Conservation (phyloP, 2,888 invertebrate genomes). For the Cryptophagus acutangulus region DNA sequence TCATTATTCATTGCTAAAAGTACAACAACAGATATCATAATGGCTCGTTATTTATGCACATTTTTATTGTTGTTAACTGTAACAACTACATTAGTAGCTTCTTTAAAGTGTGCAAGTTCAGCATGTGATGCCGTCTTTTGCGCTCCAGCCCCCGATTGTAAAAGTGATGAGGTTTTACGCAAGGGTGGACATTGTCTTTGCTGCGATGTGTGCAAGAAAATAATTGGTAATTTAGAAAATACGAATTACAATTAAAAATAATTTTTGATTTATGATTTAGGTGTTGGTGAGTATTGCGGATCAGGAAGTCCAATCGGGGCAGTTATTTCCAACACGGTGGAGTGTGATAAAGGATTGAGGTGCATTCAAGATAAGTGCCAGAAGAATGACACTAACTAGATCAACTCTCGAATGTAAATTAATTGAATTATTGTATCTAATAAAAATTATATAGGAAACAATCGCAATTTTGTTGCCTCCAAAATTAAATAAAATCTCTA, state of each 20-base stretch:
- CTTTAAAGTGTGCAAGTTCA: constrained; percentile 12
- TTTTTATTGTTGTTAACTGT: too few relatives aligned
- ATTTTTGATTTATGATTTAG: too few relatives aligned
- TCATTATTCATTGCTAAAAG: too few relatives aligned
- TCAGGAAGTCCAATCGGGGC: constrained; percentile 15
- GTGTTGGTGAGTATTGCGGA: constrained; percentile 15
- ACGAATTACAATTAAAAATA: too few relatives aligned
- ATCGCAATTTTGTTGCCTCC: too few relatives aligned
- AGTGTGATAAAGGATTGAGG: constrained; percentile 12
- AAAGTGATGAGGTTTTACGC: constrained; percentile 3
- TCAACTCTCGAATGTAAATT: too few relatives aligned
- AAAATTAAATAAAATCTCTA: too few relatives aligned
- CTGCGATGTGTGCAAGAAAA: constrained; percentile 14
- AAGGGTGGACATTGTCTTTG: constrained; percentile 14
- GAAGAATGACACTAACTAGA: too few relatives aligned
- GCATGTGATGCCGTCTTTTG: constrained; percentile 13
- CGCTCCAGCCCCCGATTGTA: constrained; percentile 10
- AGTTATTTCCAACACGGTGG: constrained; percentile 14
- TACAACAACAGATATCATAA: too few relatives aligned
- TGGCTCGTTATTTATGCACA: too few relatives aligned
- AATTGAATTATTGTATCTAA: too few relatives aligned
- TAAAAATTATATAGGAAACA: too few relatives aligned
- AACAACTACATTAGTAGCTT: not conserved
- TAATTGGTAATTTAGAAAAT: constrained; percentile 11
- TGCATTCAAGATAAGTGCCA: constrained; percentile 6